Evolutionary conservation across 2,797 vertebrate species (phyloP).

Genomic region (Argentina silus): DNA sequence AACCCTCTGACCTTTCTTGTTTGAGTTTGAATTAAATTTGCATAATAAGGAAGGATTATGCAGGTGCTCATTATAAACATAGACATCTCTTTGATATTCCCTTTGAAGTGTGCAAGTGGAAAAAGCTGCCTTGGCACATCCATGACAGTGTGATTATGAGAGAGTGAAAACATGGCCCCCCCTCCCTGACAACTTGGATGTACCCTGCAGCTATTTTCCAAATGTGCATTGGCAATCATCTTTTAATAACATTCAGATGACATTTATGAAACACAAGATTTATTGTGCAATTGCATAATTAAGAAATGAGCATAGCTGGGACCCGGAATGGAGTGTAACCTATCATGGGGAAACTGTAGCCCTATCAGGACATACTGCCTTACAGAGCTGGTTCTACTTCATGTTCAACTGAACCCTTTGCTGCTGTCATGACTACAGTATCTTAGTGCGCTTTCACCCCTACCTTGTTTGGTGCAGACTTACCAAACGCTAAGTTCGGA

Average conservation of each 20-base stretch:
- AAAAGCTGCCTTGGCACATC: neutral
- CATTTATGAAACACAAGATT: neutral
- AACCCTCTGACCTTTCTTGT: no score
- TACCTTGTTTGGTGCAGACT: no score
- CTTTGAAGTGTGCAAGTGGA: neutral
- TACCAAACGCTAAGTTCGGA: no score
- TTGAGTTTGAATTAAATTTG: no score
- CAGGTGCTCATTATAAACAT: no score
- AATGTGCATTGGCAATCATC: neutral
- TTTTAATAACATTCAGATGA: slow-evolving; percentile 9
- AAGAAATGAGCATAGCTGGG: neutral
- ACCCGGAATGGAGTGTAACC: neutral
- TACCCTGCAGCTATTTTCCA: neutral
- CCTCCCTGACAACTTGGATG: neutral
- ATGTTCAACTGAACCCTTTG: no score
- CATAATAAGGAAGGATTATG: neutral
- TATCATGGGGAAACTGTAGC: neutral
- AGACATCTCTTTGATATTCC: neutral
- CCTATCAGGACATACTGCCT: neutral
- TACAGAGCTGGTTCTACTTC: no score
- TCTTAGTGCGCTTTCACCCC: no score
- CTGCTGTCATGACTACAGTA: no score
- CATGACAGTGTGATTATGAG: neutral
- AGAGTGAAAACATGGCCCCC: neutral
- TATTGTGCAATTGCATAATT: neutral